Conservation (phyloP, 2,113 vertebrate species). For the Pelmatolapia mariae region DNA sequence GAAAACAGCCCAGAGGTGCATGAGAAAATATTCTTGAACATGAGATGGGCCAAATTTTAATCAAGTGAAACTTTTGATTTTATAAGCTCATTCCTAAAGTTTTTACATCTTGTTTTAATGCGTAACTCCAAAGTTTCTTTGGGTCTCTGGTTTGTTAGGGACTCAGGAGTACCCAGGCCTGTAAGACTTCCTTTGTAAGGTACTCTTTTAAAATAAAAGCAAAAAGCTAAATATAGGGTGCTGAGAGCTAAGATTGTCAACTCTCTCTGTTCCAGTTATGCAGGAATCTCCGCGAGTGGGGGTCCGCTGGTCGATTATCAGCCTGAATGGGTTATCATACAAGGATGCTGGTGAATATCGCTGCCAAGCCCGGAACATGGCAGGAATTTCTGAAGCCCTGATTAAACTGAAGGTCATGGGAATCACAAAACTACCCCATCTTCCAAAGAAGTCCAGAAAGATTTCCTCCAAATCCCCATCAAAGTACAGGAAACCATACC, state of each 20-base stretch:
- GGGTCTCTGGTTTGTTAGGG: background rate
- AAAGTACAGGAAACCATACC: conserved; percentile 9
- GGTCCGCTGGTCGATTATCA: conserved; percentile 88
- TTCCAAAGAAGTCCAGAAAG: conserved; percentile 41
- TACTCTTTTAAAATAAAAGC: background rate
- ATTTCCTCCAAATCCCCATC: background rate
- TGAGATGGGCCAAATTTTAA: background rate
- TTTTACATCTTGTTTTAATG: background rate
- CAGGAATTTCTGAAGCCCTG: conserved; percentile 82
- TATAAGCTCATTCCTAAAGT: background rate
- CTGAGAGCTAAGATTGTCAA: background rate
- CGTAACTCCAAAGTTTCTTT: background rate
- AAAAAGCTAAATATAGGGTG: background rate
- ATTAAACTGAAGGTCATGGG: conserved; percentile 85
- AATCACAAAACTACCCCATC: conserved; percentile 53
- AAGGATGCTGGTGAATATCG: conserved; percentile 89
- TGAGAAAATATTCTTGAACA: background rate
- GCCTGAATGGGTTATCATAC: conserved; percentile 83
- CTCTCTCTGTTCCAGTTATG: conserved; percentile 72
- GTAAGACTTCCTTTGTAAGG: background rate
- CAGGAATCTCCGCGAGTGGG: conserved; percentile 87
- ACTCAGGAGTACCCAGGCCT: background rate
- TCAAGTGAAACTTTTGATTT: background rate
- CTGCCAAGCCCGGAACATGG: conserved; percentile 89
- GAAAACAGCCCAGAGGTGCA: background rate